These are phyloP conservation scores for Euura lappo DNA, from an alignment of 1,140 invertebrate species.

Conservation along the genomic window DNA sequence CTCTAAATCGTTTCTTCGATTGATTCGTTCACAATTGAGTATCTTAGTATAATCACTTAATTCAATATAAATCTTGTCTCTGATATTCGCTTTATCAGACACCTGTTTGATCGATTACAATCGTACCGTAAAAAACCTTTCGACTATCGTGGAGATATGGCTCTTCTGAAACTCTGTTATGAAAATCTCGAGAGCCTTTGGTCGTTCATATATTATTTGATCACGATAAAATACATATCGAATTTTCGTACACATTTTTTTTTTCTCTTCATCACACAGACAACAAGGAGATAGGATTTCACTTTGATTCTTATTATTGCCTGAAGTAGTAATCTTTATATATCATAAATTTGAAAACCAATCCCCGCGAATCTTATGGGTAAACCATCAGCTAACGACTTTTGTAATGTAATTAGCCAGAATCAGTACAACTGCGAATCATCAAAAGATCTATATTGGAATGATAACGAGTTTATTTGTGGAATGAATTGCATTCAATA, in stretches of 20 bases:
- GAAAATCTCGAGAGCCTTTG: background rate
- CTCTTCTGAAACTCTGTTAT: background rate
- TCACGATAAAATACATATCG: background rate
- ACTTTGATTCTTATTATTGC: background rate
- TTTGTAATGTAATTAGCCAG: too few relatives aligned
- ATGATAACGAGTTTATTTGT: too few relatives aligned
- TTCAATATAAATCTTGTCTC: too few relatives aligned
- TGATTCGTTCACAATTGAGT: too few relatives aligned
- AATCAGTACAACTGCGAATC: too few relatives aligned
- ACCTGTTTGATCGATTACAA: background rate
- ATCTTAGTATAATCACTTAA: too few relatives aligned
- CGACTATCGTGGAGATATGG: background rate
- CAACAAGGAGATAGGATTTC: background rate
- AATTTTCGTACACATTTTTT: background rate
- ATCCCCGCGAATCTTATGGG: too few relatives aligned
- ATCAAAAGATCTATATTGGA: too few relatives aligned
- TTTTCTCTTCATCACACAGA: background rate
- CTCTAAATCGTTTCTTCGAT: too few relatives aligned
- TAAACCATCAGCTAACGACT: too few relatives aligned
- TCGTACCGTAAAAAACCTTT: background rate
- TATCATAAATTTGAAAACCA: background rate
- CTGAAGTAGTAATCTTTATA: background rate
- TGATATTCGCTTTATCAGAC: background rate
- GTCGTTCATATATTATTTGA: background rate
- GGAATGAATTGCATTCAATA: too few relatives aligned